Evolutionary conservation across 2,888 invertebrate species (phyloP).

Genomic region (Pandemis corylana): DNA sequence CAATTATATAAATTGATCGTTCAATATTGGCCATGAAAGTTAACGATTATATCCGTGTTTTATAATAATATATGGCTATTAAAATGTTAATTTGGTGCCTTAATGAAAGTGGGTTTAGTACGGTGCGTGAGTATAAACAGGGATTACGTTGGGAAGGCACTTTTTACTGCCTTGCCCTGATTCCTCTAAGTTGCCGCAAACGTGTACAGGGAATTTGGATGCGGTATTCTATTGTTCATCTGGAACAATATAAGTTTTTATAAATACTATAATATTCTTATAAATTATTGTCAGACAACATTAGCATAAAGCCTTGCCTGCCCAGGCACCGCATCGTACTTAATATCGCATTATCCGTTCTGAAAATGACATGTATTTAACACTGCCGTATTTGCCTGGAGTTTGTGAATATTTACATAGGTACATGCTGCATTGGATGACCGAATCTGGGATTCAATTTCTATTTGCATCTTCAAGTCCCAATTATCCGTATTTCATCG

Average conservation of each 20-base stretch:
- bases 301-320: too few relatives aligned
- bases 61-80: conserved; percentile 80
- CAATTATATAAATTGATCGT: conserved; percentile 53
- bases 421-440: too few relatives aligned
- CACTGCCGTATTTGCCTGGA: too few relatives aligned
- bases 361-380: too few relatives aligned
- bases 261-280: too few relatives aligned
- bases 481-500: not conserved
- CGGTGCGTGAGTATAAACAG: conserved; percentile 71
- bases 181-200: conserved; percentile 58
- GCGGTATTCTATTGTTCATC: conserved; percentile 40
- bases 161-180: conserved; percentile 77
- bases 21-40: conserved; percentile 64
- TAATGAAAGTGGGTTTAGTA: conserved; percentile 81
- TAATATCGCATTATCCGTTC: too few relatives aligned
- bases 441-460: too few relatives aligned
- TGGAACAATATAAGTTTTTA: too few relatives aligned
- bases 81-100: conserved; percentile 81
- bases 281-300: too few relatives aligned
- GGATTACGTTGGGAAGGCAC: conserved; percentile 72
- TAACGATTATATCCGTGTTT: conserved; percentile 67
- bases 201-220: conserved; percentile 43
- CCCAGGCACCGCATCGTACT: too few relatives aligned
- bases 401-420: too few relatives aligned
- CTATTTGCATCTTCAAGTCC: too few relatives aligned